Base-by-base conservation (phyloP, 2,888 invertebrate species). In the Bibio marci region DNA sequence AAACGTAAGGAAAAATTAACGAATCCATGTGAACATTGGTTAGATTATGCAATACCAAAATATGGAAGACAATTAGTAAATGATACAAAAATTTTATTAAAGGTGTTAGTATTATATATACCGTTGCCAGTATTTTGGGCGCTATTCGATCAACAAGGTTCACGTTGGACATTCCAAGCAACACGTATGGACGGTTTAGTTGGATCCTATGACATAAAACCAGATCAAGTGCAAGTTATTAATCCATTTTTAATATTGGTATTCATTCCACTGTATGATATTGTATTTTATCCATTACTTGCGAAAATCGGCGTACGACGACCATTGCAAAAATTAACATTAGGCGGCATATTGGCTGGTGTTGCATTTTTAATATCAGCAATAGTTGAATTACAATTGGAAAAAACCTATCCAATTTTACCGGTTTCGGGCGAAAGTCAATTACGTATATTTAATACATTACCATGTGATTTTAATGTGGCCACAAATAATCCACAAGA, bases 121-220 rank as follows among this genome's bases (percentile, higher is more conserved):
- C 92, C 94, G 0, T 57, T 91, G 35, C 91, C 91, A 0, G 65
- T 94, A 19, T 95, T 92, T 63, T 95, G 92, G 91, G 81, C 94
- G 0, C 66, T 95, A 6, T 82, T 81, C 57, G 94, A 95, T 61
- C 95, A 95, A 57, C 82, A 82, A 71, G 90, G 86, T 15, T 88
- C 88, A 0, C 70, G 85, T 43, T 92, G 91, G 91, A 87, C 88
- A 0, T 79, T 91, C 60, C 91, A 91, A 67, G 92, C 91, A 0
- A 76, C 78, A 11, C 70, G 79, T 46, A 91, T 94, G 91, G 67
- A 80, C 49, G 88, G 90, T 18, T 68, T 75, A 44, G 66, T 88
- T 41, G 80, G 80, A 1, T 66, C 67, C 38, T 81, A 72, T 61
- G 69, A 73, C 0, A 63, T 88, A 14, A 79, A 88, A 49, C 90